Evolutionary conservation across 1,140 invertebrate species (phyloP).

Genomic region (Euglossa dilemma): DNA sequence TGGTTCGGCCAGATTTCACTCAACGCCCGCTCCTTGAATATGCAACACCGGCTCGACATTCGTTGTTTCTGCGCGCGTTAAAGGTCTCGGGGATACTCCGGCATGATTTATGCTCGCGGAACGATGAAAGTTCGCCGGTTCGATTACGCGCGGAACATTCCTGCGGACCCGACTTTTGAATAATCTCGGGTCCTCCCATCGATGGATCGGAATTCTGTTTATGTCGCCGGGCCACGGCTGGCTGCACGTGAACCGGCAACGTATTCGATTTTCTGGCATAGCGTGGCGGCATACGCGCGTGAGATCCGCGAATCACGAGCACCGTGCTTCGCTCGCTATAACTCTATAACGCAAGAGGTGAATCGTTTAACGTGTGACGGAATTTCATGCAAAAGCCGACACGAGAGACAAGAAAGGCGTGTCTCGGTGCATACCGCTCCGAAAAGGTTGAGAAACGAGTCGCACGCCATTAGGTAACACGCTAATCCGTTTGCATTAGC

Average conservation of each 20-base stretch:
- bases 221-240: too few species aligned
- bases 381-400: constrained; percentile 17
- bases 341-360: constrained; percentile 4
- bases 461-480: constrained; percentile 40
- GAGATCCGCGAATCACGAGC: not conserved
- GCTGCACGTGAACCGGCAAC: too few species aligned
- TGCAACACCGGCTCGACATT: constrained; percentile 33
- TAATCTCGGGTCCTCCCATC: not conserved
- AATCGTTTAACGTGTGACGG: constrained; percentile 35
- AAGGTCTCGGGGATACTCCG: constrained; percentile 37
- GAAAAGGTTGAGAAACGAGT: constrained; percentile 50
- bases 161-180: not conserved
- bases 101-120: constrained; percentile 29
- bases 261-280: not conserved
- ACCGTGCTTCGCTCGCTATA: not conserved
- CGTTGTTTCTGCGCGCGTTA: constrained; percentile 28
- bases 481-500: constrained; percentile 30
- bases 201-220: not conserved
- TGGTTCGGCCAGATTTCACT: constrained; percentile 54
- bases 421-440: constrained; percentile 37
- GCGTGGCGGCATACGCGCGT: not conserved
- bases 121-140: not conserved
- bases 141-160: not conserved
- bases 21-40: constrained; percentile 56
- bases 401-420: constrained; percentile 46